A percentile compares a stretch with the other conserved stretches of the same genome.
phyloP scores from a whole-genome alignment of 2,113 vertebrate species.

The Saguinus midas region DNA sequence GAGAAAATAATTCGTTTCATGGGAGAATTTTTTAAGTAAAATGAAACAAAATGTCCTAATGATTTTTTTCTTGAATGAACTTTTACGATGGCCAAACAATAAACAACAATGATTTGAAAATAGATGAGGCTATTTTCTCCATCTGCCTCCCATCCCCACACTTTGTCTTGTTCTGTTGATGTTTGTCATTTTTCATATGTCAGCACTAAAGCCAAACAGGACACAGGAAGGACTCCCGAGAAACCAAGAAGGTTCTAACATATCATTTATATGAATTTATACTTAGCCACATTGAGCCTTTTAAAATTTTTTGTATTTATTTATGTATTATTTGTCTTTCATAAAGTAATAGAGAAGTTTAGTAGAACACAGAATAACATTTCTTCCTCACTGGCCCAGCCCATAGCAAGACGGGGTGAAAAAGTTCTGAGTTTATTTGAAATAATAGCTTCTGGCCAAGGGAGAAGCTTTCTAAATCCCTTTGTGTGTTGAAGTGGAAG shows the following conservation, averaged over 20 bases:
- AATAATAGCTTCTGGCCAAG: neutral
- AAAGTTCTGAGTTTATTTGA: neutral
- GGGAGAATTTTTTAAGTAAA: constrained; percentile 28
- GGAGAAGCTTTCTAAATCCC: neutral
- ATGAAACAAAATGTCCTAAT: neutral
- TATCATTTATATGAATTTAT: neutral
- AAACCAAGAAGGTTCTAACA: neutral
- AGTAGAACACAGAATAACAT: neutral
- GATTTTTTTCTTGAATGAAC: neutral
- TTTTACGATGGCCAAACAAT: neutral
- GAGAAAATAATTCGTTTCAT: neutral
- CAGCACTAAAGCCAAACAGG: neutral
- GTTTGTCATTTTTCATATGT: neutral
- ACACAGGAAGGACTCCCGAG: neutral
- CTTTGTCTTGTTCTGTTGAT: neutral
- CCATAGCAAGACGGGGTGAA: neutral
- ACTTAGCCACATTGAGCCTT: neutral
- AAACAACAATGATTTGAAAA: neutral
- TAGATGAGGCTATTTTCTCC: neutral
- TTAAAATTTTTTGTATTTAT: neutral
- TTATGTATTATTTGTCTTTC: neutral
- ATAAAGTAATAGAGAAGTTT: neutral
- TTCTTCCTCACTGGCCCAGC: neutral
- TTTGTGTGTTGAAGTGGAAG: neutral
- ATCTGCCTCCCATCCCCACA: neutral